Base-by-base conservation (phyloP, 2,888 invertebrate genomes). In the Apocheima hispidaria region DNA sequence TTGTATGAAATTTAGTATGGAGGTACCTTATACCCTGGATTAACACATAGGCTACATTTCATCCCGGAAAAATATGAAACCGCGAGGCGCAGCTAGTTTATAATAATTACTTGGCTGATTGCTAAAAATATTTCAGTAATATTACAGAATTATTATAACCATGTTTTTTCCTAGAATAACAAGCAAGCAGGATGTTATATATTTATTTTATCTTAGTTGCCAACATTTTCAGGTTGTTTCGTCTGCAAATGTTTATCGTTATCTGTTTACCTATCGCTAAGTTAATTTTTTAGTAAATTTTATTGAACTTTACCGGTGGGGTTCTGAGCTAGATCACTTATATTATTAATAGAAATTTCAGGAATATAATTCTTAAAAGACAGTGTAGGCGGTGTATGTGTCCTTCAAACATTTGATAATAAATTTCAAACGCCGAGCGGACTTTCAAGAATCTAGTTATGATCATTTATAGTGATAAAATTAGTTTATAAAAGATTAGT, bases 251-350 rank as follows among this genome's bases (percentile, higher is more conserved):
- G 23, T 23, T 41, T n/a, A n/a, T n/a, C 23, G 1, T n/a, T n/a
- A n/a, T n/a, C n/a, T n/a, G n/a, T 28, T 4, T 23, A 23, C 26
- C 38, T 50, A 50, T 36, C 20, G 18, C 48, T 55, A 55, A 30
- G 48, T 48, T 55, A 55, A 10, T 4, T 28, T 40, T 52, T 40
- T 20, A 14, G 14, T 43, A n/a, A 18, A 12, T 44, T 14, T 16
- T 12, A 36, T 50, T 49, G 33, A 51, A 50, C 21, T 52, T 41
- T 16, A 46, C 38, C 58, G 59, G 59, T 59, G 59, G 59, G 59
- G 38, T 23, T 38, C 57, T 51, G 57, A 51, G 49, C 50, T 23
- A 9, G 2, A 41, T 14, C 35, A 46, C 18, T 46, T 38, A 46
- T 18, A 40, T 38, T 16, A 48, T 26, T 36, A 40, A 44, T 44